Base-by-base conservation (phyloP, 2,888 invertebrate species). In the Sesamia inferens region DNA sequence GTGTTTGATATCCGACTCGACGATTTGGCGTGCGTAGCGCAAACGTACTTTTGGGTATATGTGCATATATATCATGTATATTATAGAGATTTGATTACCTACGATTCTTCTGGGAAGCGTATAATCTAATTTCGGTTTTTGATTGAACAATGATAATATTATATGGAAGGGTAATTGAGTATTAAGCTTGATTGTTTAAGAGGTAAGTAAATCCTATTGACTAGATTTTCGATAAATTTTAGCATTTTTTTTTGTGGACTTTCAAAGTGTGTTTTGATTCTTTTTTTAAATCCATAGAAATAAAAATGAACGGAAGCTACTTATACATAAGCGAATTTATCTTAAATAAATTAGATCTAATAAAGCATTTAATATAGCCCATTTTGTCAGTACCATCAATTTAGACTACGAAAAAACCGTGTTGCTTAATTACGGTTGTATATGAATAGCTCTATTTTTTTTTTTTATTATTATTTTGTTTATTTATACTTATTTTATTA, bases 1-100 rank as follows among this genome's bases (percentile, higher is more conserved):
- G 54, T 75, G 19, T 64, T 71, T 55, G 67, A 76, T 79, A 83
- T 74, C 62, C 55, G 58, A 44, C 1, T 44, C 54, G 58, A 31
- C 62, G 68, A 66, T 74, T 58, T 31, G 39, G 42, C 24, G 22
- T 62, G 57, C 55, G 51, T 72, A 64, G 31, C 31, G 58, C 22
- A 47, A 67, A 73, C 42, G 59, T 69, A 48, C 0, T 51, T 68
- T 68, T 71, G 31, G 31, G 31, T 22, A 22, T 19, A 19, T 0
- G 42, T 54, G 5, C 13, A 5, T 8, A 11, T 57, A 10, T 24
- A 10, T 39, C 6, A 42, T 31, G 14, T 39, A 44, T 51, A 2
- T 64, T 57, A 6, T 1, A 57, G 7, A 7, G 31, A 58, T 73
- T 10, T 22, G 14, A 14, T 65, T 31, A 31, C 31, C 31, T 10